Base-by-base conservation (phyloP, 2,113 vertebrate genomes). In the Opisthocomus hoazin region DNA sequence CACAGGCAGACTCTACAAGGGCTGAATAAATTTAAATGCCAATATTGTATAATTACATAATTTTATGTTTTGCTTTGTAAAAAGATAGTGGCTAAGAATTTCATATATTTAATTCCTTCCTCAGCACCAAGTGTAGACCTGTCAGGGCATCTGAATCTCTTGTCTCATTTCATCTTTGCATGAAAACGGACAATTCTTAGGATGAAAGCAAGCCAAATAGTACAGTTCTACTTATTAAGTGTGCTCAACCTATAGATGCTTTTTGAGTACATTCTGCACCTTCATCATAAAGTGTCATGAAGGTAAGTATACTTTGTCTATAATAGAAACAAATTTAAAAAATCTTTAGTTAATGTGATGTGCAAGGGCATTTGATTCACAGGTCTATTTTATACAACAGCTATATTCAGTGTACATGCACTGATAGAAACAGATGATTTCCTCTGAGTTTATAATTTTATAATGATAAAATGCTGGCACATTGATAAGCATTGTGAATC, bases 21-120 rank as follows among this genome's bases (percentile, higher is more conserved):
- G 60, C 39, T 78, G 91, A 89, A 90, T 64, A 86, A 81, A 89
- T 95, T 74, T 84, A 90, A 96, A 94, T 54, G 46, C 29, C 51
- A 77, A 39, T 71, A 66, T 30, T 58, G 56, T 53, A 57, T 87
- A 93, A 93, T 92, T 75, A 75, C 43, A 86, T 71, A 86, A 90
- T 89, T 74, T 18, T n/a, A 64, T 86, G 84, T 94, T 94, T 94
- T 60, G n/a, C 27, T 94, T 45, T 76, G 48, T 54, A 54, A 65
- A 78, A 89, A 41, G 46, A 84, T 9, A 71, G 17, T 26, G 8
- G n/a, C 50, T 77, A 66, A 80, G 39, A 74, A 78, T 74, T 75
- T 66, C 8, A n/a, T 60, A 1, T 48, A 66, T 81, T 93, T 84
- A 37, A 77, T 87, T 84, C 16, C 20, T 60, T 90, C 51, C 90